A percentile compares a stretch with the other conserved stretches of the same genome.
Conservation (phyloP, 2,797 vertebrate species). For the Potorous gilbertii region DNA sequence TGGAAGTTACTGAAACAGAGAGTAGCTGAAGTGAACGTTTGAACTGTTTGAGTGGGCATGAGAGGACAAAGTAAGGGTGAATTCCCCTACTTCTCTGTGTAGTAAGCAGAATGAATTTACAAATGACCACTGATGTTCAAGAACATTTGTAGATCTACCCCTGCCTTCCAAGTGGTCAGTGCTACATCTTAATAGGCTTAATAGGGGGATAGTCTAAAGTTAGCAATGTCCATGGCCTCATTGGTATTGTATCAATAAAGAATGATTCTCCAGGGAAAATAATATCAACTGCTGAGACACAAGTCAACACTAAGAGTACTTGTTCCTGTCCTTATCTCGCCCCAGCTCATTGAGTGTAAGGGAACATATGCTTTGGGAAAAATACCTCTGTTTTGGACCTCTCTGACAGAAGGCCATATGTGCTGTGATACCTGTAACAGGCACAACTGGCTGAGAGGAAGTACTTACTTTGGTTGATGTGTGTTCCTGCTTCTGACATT, state of each 20-base stretch:
- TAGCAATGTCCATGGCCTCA: neutral
- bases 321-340: conserved; percentile 49
- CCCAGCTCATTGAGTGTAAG: neutral
- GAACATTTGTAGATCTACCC: neutral
- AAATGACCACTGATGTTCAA: neutral
- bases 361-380: conserved; percentile 45
- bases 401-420: conserved; percentile 53
- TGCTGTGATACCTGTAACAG: fast-evolving
- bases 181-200: neutral
- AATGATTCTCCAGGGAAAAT: neutral
- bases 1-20: neutral
- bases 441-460: fast-evolving
- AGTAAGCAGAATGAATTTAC: neutral
- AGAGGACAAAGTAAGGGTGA: neutral
- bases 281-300: neutral
- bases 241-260: neutral
- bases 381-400: conserved; percentile 41
- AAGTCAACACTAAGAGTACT: neutral
- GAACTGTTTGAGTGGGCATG: neutral
- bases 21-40: neutral
- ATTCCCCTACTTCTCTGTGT: neutral
- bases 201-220: neutral
- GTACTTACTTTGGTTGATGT: neutral
- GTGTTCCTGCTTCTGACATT: conserved; percentile 6
- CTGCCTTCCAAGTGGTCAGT: fast-evolving